These are phyloP conservation scores for Zaprionus bogoriensis DNA, from an alignment of 2,888 invertebrate genomes.

Conservation along the genomic window DNA sequence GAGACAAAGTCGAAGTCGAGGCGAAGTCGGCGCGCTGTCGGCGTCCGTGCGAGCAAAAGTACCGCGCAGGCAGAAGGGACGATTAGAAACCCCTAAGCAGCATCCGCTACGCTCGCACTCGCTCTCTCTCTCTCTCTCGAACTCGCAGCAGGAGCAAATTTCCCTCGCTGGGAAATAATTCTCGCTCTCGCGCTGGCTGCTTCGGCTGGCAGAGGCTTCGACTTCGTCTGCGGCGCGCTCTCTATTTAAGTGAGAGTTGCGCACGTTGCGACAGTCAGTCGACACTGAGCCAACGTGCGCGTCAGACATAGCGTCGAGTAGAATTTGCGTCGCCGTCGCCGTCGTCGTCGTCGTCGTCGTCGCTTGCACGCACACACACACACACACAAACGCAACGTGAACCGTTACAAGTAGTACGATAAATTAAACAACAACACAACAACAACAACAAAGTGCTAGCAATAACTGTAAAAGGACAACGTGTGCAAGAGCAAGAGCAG, in stretches of 20 bases:
- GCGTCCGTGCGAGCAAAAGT: slow-evolving; percentile 42
- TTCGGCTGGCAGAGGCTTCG: slow-evolving; percentile 7
- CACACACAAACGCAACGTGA: slow-evolving; percentile 37
- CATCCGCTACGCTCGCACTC: slow-evolving; percentile 12
- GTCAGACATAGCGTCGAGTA: slow-evolving; percentile 34
- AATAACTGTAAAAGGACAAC: slow-evolving; percentile 22
- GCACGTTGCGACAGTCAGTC: slow-evolving; percentile 76
- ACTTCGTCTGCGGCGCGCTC: slow-evolving; percentile 20
- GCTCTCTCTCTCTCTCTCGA: not conserved
- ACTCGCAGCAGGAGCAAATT: slow-evolving; percentile 43
- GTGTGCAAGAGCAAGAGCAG: no score
- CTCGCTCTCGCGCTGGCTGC: slow-evolving; percentile 2
- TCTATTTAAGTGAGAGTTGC: slow-evolving; percentile 73
- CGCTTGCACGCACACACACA: slow-evolving; percentile 18
- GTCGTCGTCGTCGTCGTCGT: no score
- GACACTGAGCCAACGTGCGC: slow-evolving; percentile 73
- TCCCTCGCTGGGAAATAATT: slow-evolving; percentile 37
- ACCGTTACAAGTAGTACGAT: slow-evolving; percentile 33
- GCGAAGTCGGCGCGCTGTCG: slow-evolving; percentile 13
- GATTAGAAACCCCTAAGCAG: slow-evolving; percentile 51
- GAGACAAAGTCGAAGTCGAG: slow-evolving; percentile 58
- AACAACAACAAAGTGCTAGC: slow-evolving; percentile 5
- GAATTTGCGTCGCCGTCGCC: no score
- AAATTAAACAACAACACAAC: slow-evolving; percentile 43
- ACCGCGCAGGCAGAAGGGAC: slow-evolving; percentile 68